Percentiles rank a stretch among this genome's conserved stretches.
Evolutionary conservation across 1,140 invertebrate species (phyloP).

Genomic region (Cryptotermes secundus): DNA sequence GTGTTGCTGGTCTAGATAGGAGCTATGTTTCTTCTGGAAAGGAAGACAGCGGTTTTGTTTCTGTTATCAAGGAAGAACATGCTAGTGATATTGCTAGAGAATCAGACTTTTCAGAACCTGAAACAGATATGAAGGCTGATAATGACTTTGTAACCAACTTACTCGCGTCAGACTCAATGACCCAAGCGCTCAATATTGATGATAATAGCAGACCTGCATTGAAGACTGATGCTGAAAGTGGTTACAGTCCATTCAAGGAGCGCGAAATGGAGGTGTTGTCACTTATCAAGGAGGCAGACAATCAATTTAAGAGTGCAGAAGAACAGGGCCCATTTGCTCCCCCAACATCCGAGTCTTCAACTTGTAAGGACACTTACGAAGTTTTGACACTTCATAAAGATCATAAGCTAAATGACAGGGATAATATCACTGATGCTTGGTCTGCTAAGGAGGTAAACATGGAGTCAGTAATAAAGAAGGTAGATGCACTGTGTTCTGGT

Average conservation of each 20-base stretch:
- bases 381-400: constrained; percentile 5
- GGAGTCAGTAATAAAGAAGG: constrained; percentile 76
- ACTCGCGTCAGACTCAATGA: constrained; percentile 32
- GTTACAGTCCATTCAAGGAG: constrained; percentile 21
- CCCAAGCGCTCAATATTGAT: constrained; percentile 18
- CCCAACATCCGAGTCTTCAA: constrained; percentile 13
- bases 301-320: not conserved
- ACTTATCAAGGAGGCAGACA: constrained; percentile 32
- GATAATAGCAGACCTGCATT: not conserved
- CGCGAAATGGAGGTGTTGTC: constrained; percentile 24
- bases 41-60: constrained; percentile 64
- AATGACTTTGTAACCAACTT: constrained; percentile 27
- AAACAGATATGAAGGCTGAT: constrained; percentile 33
- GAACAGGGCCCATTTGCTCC: constrained; percentile 29
- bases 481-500: constrained; percentile 60
- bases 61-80: constrained; percentile 23
- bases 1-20: not conserved
- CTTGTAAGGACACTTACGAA: constrained; percentile 16
- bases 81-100: constrained; percentile 19
- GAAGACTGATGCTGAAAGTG: not conserved
- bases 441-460: constrained; percentile 74
- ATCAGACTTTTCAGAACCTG: constrained; percentile 33
- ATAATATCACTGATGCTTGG: constrained; percentile 49
- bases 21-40: constrained; percentile 47
- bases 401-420: not conserved